These are phyloP conservation scores for Egretta garzetta DNA, from an alignment of 2,113 vertebrate genomes.

Conservation along the genomic window DNA sequence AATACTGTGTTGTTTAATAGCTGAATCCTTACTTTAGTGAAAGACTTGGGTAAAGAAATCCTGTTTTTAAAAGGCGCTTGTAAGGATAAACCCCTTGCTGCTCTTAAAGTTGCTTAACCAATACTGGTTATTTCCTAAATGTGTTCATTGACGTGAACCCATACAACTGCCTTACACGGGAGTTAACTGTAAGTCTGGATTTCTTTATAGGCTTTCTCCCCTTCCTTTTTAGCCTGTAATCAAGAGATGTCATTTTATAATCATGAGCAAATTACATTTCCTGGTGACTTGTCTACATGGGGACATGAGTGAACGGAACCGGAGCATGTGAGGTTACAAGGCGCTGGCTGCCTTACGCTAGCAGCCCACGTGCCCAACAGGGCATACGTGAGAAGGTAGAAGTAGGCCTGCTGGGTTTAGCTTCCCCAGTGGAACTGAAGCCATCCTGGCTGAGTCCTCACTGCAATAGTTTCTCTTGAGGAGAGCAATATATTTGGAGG, in stretches of 20 bases:
- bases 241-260: not conserved
- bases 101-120: not conserved
- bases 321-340: not conserved
- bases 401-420: not conserved
- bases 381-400: accelerated
- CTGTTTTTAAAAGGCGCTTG: not conserved
- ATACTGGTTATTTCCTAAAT: not conserved
- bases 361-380: not conserved
- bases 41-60: not conserved
- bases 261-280: not conserved
- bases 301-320: not conserved
- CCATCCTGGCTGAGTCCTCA: not conserved
- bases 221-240: not conserved
- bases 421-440: not conserved
- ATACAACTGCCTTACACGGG: accelerated
- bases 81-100: not conserved
- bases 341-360: not conserved
- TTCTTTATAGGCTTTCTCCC: not conserved
- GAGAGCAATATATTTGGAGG: not conserved
- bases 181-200: not conserved
- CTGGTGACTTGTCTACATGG: not conserved
- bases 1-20: not conserved
- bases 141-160: accelerated
- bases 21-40: not conserved
- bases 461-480: not conserved